phyloP scores from a whole-genome alignment of 2,888 invertebrate species.

The Thereva unica region DNA sequence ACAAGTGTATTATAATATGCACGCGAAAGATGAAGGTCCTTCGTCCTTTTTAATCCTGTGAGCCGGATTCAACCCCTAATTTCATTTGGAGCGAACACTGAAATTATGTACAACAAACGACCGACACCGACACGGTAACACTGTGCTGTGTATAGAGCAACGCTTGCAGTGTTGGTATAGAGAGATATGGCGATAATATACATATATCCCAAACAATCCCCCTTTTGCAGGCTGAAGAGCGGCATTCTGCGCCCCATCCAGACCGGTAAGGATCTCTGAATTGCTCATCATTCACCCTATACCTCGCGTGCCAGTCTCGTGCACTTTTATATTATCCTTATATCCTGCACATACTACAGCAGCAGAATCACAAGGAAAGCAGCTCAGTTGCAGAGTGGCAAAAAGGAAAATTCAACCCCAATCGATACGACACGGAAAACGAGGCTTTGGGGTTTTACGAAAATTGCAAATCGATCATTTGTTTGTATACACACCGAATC shows the following conservation, averaged over 20 bases:
- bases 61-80: not conserved
- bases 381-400: too few relatives aligned
- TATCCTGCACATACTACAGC: too few relatives aligned
- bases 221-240: too few relatives aligned
- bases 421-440: too few relatives aligned
- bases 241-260: not conserved
- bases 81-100: not conserved
- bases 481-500: not conserved
- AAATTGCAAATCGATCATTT: constrained; percentile 7
- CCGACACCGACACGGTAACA: not conserved
- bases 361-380: too few relatives aligned
- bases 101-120: not conserved
- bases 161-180: not conserved
- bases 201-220: not conserved
- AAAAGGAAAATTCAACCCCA: too few relatives aligned
- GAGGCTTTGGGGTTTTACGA: not conserved
- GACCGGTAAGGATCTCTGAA: not conserved
- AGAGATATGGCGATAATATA: not conserved
- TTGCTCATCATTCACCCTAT: constrained; percentile 1
- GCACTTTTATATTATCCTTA: not conserved
- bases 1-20: not conserved
- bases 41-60: not conserved
- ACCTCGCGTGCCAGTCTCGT: not conserved
- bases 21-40: not conserved
- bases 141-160: too few relatives aligned